Conservation (phyloP, 2,888 invertebrate genomes). For the Drosophila meridionalis region DNA sequence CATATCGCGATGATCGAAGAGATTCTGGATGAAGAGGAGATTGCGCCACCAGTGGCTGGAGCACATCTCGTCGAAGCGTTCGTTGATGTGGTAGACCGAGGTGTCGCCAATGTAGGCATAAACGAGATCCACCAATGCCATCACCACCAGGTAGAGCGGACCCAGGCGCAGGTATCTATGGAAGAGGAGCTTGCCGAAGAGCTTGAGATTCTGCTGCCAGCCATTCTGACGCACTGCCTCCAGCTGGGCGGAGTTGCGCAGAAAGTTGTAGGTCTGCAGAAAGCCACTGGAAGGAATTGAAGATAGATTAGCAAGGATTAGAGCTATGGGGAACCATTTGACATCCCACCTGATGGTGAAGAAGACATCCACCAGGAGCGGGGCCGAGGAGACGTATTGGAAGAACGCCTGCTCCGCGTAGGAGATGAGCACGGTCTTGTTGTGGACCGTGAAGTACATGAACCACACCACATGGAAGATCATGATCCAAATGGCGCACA, state of each 20-base stretch:
- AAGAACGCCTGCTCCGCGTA: slow-evolving; percentile 83
- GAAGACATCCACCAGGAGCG: slow-evolving; percentile 84
- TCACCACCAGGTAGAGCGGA: slow-evolving; percentile 83
- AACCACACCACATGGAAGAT: slow-evolving; percentile 85
- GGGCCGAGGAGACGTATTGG: slow-evolving; percentile 84
- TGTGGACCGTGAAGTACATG: slow-evolving; percentile 84
- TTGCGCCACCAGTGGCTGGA: slow-evolving; percentile 85
- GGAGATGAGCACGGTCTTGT: slow-evolving; percentile 83
- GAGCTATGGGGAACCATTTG: accelerated
- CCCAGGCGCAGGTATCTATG: slow-evolving; percentile 84
- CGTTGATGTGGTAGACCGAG: slow-evolving; percentile 84
- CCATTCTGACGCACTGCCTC: slow-evolving; percentile 74
- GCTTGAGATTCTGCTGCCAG: slow-evolving; percentile 70
- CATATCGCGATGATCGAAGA: slow-evolving; percentile 83
- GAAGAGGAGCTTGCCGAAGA: slow-evolving; percentile 80
- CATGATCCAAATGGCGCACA: slow-evolving; percentile 85
- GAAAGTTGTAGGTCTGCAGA: slow-evolving; percentile 83
- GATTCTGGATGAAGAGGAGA: slow-evolving; percentile 84
- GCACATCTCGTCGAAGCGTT: slow-evolving; percentile 84
- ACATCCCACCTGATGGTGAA: slow-evolving; percentile 83
- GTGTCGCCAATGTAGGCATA: slow-evolving; percentile 83
- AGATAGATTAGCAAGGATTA: background rate
- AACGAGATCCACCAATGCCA: slow-evolving; percentile 82
- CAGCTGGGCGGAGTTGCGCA: slow-evolving; percentile 79
- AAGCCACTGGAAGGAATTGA: slow-evolving; percentile 79